phyloP scores from a whole-genome alignment of 2,888 invertebrate genomes.

The Xestobium rufovillosum region DNA sequence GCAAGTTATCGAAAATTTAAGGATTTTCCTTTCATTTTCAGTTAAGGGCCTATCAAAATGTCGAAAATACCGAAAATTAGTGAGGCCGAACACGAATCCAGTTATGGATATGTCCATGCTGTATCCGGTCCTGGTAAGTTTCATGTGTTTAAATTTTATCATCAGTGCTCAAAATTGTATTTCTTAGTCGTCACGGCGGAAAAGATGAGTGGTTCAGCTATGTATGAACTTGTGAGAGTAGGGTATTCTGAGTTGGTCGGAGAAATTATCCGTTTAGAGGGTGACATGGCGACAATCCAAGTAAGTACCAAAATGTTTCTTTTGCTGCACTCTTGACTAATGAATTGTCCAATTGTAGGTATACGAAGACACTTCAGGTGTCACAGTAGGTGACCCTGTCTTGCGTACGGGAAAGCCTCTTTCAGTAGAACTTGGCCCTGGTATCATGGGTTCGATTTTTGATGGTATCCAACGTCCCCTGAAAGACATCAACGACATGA shows the following conservation, averaged over 20 bases:
- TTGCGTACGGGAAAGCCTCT: slow-evolving; percentile 97
- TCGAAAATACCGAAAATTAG: slow-evolving; percentile 63
- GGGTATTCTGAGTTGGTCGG: slow-evolving; percentile 98
- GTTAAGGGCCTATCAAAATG: slow-evolving; percentile 48
- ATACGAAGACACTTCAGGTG: slow-evolving; percentile 94
- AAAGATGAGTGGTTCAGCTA: slow-evolving; percentile 98
- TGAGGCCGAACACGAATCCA: slow-evolving; percentile 80
- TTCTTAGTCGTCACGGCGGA: slow-evolving; percentile 93
- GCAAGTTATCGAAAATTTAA: slow-evolving; percentile 8
- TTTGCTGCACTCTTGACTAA: too few species aligned
- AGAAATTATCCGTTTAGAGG: slow-evolving; percentile 99
- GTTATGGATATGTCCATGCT: slow-evolving; percentile 91
- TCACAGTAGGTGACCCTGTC: slow-evolving; percentile 99
- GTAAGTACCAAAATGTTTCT: slow-evolving; percentile 61
- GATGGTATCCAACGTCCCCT: slow-evolving; percentile 99
- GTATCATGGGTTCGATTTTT: slow-evolving; percentile 98
- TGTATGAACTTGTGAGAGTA: slow-evolving; percentile 99
- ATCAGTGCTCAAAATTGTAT: slow-evolving; percentile 4
- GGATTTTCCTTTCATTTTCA: slow-evolving; percentile 14
- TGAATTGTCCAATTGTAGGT: too few species aligned
- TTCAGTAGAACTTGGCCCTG: slow-evolving; percentile 97
- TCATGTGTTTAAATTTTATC: slow-evolving; percentile 8
- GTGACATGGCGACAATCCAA: slow-evolving; percentile 99
- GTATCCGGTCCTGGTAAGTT: slow-evolving; percentile 94
- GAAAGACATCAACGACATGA: slow-evolving; percentile 90